Evolutionary conservation across 2,797 vertebrate species (phyloP), one percentile per base, ranked within the genome.

Genomic region (Ctenochaetus hawaiiensis): DNA sequence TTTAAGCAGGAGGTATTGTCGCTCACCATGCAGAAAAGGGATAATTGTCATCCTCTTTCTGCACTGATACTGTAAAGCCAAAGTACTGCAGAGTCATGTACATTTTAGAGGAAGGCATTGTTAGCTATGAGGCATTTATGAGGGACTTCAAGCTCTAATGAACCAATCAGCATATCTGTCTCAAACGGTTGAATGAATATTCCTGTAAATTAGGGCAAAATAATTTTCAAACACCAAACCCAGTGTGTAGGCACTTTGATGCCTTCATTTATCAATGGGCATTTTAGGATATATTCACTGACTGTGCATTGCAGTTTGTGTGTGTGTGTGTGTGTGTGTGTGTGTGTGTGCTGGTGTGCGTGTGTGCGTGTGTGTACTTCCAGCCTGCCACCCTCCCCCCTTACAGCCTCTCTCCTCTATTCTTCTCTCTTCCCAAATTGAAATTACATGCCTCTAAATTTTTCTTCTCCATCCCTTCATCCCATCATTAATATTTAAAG

Each of bases 401-500:
- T 17, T 4, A 2, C 17, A 62, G 65, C 34, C n/a, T 68, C 53
- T 74, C 41, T 68, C 47, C n/a, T 62, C 56, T 51, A 71, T 72
- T 64, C 68, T 57, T 77, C 75, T 77, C 59, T 76, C 65, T 53
- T 39, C 63, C 63, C 74, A 82, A 79, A 87, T 34, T 87, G 83
- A 91, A 91, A 91, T 89, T 82, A 84, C 88, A 89, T 81, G 67
- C 82, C 78, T 91, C 78, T 82, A 81, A 90, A 86, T 91, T 92
- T 81, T 81, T 83, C 72, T 80, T 72, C 79, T 64, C 61, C 56
- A 73, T 81, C 63, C 68, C 75, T 84, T 82, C 80, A 88, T 90
- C 80, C 84, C 37, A 16, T 87, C 89, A 93, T 94, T 94, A 94
- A 94, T 94, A 94, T 94, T 94, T 93, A 89, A 94, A 91, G 75